phyloP scores from a whole-genome alignment of 2,113 vertebrate genomes.

The Apus apus region DNA sequence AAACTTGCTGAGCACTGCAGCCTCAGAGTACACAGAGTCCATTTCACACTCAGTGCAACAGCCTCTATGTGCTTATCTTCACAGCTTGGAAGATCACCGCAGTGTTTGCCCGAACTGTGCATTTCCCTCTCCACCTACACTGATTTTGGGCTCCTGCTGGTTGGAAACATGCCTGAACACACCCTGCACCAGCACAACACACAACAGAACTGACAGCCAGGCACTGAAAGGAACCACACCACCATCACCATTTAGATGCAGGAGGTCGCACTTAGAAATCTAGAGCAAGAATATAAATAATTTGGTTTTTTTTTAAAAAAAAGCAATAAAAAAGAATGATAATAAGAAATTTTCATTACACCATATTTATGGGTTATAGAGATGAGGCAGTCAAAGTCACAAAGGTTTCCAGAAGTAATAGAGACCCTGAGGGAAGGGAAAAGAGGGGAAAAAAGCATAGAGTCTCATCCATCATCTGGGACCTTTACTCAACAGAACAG shows the following conservation, averaged over 20 bases:
- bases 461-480: not conserved
- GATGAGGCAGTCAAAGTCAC: not conserved
- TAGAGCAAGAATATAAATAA: not conserved
- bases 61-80: not conserved
- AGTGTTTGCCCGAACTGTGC: not conserved
- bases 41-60: not conserved
- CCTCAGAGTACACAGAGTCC: rapidly evolving
- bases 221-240: not conserved
- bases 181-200: not conserved
- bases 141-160: not conserved
- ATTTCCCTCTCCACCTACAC: not conserved
- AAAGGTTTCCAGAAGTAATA: not conserved
- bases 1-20: not conserved
- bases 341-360: not conserved
- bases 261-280: not conserved
- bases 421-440: not conserved
- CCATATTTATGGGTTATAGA: not conserved
- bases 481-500: not conserved
- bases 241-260: not conserved
- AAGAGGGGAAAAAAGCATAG: not conserved
- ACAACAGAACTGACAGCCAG: not conserved
- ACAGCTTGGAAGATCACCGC: not conserved
- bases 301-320: not conserved
- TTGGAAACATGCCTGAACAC: not conserved
- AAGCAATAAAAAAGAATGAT: not conserved